phyloP scores from a whole-genome alignment of 2,113 vertebrate species.

The Psilopsiagon aurifrons region DNA sequence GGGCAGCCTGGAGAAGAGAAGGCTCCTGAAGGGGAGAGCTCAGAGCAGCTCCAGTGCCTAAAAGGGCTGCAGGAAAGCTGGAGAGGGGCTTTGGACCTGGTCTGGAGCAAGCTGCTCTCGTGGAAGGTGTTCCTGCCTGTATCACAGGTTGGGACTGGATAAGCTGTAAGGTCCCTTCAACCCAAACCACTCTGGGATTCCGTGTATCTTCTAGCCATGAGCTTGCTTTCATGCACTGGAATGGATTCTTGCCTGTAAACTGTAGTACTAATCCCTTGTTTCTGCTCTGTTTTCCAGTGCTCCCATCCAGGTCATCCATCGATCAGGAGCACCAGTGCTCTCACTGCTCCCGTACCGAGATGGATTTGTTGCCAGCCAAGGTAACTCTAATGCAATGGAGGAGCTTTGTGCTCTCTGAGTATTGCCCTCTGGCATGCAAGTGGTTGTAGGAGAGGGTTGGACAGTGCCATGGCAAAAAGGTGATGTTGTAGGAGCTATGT shows the following conservation, averaged over 20 bases:
- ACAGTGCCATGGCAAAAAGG: too few species aligned
- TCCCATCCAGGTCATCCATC: conserved; percentile 74
- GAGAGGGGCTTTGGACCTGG: background rate
- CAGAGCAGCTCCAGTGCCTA: background rate
- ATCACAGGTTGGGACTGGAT: background rate
- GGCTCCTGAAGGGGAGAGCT: background rate
- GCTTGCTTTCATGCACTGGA: background rate
- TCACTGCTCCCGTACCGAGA: conserved; percentile 72
- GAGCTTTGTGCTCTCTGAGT: background rate
- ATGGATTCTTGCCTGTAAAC: background rate
- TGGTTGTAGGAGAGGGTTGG: background rate
- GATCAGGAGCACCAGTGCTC: conserved; percentile 79
- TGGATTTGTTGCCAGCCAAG: conserved; percentile 81
- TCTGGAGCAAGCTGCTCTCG: background rate
- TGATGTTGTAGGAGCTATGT: background rate
- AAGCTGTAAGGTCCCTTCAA: background rate
- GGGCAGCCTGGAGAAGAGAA: background rate
- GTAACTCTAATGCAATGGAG: background rate
- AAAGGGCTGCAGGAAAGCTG: background rate
- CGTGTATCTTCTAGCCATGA: too few species aligned
- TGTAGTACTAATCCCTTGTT: background rate
- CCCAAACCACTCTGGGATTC: background rate
- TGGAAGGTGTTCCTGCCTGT: background rate
- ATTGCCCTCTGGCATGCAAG: accelerated
- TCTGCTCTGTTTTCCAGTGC: conserved; percentile 35